Conservation (phyloP, 2,797 vertebrate species). For the Urophycis tenuis region DNA sequence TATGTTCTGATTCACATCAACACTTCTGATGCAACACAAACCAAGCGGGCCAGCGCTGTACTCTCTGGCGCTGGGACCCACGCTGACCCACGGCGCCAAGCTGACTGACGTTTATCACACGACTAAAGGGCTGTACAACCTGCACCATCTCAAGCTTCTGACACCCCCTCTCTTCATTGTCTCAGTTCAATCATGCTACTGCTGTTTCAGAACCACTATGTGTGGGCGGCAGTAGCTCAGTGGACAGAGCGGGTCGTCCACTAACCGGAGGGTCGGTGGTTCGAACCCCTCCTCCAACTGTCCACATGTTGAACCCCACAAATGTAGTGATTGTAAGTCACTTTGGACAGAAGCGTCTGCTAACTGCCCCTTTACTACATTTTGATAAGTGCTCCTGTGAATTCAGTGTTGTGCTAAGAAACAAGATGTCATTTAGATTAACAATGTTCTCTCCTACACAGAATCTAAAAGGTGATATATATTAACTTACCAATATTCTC, state of each 20-base stretch:
- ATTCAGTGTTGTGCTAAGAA: conserved; percentile 70
- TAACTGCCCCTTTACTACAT: neutral
- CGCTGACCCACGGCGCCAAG: too few relatives aligned
- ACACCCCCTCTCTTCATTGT: neutral
- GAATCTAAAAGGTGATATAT: conserved; percentile 23
- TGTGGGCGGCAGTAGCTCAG: too few relatives aligned
- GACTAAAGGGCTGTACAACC: too few relatives aligned
- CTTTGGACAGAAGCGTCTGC: too few relatives aligned
- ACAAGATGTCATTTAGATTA: conserved; percentile 25
- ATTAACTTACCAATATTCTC: conserved; percentile 87
- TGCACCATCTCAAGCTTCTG: neutral
- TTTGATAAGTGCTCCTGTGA: neutral
- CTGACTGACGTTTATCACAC: too few relatives aligned
- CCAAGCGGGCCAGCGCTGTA: too few relatives aligned
- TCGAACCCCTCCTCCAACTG: too few relatives aligned
- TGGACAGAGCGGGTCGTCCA: too few relatives aligned
- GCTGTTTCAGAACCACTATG: neutral
- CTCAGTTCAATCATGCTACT: neutral
- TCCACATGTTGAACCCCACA: too few relatives aligned
- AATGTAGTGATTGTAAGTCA: too few relatives aligned
- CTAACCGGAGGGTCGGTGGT: too few relatives aligned
- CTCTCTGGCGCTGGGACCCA: too few relatives aligned
- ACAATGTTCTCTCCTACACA: conserved; percentile 82
- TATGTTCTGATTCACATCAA: neutral
- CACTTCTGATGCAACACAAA: neutral